Conservation (phyloP, 2,888 invertebrate species). For the Athalia rosae region DNA sequence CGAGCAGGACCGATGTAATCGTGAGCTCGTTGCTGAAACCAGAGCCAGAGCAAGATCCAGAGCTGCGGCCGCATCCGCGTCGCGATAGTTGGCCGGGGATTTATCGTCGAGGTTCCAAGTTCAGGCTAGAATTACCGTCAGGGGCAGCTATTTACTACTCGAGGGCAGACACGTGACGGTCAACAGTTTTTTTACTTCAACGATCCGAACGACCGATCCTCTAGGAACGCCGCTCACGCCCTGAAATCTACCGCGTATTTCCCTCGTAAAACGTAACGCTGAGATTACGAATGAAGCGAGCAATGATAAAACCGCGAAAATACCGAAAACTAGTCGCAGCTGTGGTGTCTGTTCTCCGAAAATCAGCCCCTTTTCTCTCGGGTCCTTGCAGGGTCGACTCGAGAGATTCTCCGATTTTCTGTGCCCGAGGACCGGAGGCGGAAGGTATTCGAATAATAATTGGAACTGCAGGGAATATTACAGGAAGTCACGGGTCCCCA, state of each 20-base stretch:
- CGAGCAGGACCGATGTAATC: conserved; percentile 15
- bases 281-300: too few relatives aligned
- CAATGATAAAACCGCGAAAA: too few relatives aligned
- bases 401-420: neutral
- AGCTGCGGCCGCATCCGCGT: neutral
- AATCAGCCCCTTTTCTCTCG: too few relatives aligned
- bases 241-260: too few relatives aligned
- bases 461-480: conserved; percentile 34
- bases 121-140: conserved; percentile 5
- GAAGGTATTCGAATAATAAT: conserved; percentile 37
- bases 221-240: too few relatives aligned
- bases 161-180: neutral
- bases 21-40: conserved; percentile 30
- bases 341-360: too few relatives aligned
- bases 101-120: conserved; percentile 10
- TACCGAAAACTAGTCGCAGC: too few relatives aligned
- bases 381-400: too few relatives aligned
- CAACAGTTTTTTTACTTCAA: neutral
- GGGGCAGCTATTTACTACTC: conserved; percentile 6
- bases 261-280: too few relatives aligned
- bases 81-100: conserved; percentile 26
- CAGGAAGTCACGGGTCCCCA: conserved; percentile 13
- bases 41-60: neutral
- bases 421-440: neutral
- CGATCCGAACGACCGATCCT: too few relatives aligned